Evolutionary conservation across 2,888 invertebrate genomes (phyloP).

Genomic region (Epinotia brunnichana): DNA sequence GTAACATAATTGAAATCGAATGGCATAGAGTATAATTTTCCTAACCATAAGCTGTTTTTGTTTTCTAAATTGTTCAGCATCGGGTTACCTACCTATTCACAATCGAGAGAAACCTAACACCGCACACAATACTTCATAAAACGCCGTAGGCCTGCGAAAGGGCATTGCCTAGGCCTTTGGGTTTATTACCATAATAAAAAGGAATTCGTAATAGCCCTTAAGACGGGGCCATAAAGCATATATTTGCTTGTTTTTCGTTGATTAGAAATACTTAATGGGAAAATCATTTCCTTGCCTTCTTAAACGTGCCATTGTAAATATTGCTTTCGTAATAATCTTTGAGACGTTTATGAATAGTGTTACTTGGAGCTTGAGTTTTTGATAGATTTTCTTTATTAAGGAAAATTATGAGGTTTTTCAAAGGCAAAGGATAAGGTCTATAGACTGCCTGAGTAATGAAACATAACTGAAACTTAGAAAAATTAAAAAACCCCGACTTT

Average conservation of each 20-base stretch:
- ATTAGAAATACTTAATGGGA: slow-evolving; percentile 1
- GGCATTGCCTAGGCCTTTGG: slow-evolving; percentile 1
- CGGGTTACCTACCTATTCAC: neutral
- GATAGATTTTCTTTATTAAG: neutral
- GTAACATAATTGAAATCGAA: neutral
- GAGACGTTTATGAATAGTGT: neutral
- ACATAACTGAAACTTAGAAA: no score
- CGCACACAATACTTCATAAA: slow-evolving; percentile 26
- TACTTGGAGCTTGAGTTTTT: neutral
- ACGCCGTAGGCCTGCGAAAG: neutral
- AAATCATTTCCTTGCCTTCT: slow-evolving; percentile 1
- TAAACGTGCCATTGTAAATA: neutral
- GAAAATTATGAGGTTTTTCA: no score
- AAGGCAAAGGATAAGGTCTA: no score
- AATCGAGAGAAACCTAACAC: slow-evolving; percentile 18
- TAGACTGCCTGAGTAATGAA: no score
- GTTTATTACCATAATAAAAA: neutral
- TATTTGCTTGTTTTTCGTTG: neutral
- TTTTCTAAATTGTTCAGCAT: neutral
- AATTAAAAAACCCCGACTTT: no score
- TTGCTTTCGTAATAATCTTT: neutral
- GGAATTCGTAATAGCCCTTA: neutral
- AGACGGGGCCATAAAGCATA: neutral
- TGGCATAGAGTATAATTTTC: neutral
- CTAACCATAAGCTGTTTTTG: slow-evolving; percentile 4